These are phyloP conservation scores for Agrypnia vestita DNA, from an alignment of 1,140 invertebrate species.

Conservation along the genomic window DNA sequence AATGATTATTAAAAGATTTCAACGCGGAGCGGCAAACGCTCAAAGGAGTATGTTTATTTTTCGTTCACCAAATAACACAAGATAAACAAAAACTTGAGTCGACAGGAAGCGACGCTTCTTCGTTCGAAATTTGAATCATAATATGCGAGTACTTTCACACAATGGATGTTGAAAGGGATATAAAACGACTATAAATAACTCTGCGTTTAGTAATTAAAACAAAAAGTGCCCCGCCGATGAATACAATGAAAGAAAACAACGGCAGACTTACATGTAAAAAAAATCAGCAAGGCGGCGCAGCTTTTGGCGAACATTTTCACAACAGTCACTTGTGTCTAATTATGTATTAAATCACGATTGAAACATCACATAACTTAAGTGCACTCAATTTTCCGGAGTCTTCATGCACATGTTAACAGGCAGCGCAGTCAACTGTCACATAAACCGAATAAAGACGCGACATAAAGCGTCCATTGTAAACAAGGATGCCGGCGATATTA, in stretches of 20 bases:
- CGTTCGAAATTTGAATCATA: background rate
- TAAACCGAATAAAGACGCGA: slow-evolving; percentile 1
- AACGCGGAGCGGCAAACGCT: slow-evolving; percentile 2
- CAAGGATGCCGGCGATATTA: slow-evolving; percentile 25
- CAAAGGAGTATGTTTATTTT: slow-evolving; percentile 16
- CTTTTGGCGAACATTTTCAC: slow-evolving; percentile 34
- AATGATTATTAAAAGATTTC: background rate
- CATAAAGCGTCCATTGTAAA: slow-evolving; percentile 30
- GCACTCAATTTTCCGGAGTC: background rate
- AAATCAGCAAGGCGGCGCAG: slow-evolving; percentile 26
- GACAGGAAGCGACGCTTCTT: background rate
- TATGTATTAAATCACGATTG: slow-evolving; percentile 31
- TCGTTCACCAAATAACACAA: background rate
- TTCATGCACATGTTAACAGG: background rate
- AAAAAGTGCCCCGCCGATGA: slow-evolving; percentile 7
- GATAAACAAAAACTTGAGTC: slow-evolving; percentile 15
- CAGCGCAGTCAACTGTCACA: background rate
- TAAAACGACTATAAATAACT: slow-evolving; percentile 3
- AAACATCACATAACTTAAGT: slow-evolving; percentile 22
- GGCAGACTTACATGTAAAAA: slow-evolving; percentile 30
- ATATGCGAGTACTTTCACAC: background rate
- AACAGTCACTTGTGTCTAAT: slow-evolving; percentile 10
- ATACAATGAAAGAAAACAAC: slow-evolving; percentile 8
- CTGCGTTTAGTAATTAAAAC: slow-evolving; percentile 29
- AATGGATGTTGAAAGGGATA: background rate